Evolutionary conservation across 2,113 vertebrate genomes (phyloP), one percentile per base, ranked within the genome.

Genomic region (Phaethornis superciliosus): DNA sequence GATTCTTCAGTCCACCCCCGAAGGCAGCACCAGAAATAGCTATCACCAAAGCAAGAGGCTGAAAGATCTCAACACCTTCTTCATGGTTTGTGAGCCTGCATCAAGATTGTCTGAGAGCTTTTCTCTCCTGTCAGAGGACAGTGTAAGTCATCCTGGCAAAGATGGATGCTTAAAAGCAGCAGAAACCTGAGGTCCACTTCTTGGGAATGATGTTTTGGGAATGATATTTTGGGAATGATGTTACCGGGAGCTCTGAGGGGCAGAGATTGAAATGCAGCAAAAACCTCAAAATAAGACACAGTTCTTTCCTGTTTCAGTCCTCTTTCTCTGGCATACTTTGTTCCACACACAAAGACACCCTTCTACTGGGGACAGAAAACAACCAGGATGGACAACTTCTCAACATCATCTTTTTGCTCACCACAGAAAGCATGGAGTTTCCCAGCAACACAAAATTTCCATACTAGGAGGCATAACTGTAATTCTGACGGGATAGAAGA

Each of bases 201-300:
- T 7, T 8, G 20, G 28, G 76, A 69, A 46, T 9, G 21, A 6
- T 14, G 32, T 37, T 20, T 40, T 40, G 40, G 40, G 76, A 69
- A 46, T 9, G 21, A 6, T 14, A n/a, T 37, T 20, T 40, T 40
- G 40, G 40, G 76, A 69, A 46, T 9, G 21, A 6, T 14, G 32
- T 37, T 20, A 6, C 1, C 1, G 0, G n/a, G 26, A n/a, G 37
- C 33, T 67, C 49, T 6, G 4, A n/a, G 22, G 42, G 12, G 21
- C 62, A 30, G 44, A 37, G 44, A 32, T 0, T 0, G 0, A 14
- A 68, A 52, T 0, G 2, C 21, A 74, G 68, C 13, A 22, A 21
- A 60, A 24, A 42, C 12, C 9, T 40, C 51, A 14, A 10, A 62
- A 44, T 10, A 12, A 10, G 13, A 46, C 7, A 27, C 5, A 0